phyloP scores from a whole-genome alignment of 2,797 vertebrate genomes.

The Selene dorsalis region DNA sequence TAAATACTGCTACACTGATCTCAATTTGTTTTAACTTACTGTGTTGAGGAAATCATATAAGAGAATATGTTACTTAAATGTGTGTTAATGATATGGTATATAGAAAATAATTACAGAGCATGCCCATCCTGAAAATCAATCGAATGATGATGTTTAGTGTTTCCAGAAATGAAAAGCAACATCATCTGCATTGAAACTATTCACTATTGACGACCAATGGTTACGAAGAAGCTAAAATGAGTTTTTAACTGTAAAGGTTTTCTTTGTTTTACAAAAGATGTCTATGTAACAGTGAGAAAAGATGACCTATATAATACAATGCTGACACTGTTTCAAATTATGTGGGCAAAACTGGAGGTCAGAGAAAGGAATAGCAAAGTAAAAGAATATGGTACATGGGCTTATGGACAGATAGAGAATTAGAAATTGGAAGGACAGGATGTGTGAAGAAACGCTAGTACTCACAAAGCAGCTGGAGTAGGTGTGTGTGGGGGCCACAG shows the following conservation, averaged over 20 bases:
- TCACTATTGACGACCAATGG: neutral
- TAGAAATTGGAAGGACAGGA: constrained; percentile 36
- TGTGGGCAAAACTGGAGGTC: constrained; percentile 23
- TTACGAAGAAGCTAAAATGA: neutral
- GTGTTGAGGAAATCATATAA: too few species aligned
- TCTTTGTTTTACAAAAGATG: neutral
- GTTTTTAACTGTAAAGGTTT: neutral
- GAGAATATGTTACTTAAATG: too few species aligned
- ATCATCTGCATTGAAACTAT: neutral
- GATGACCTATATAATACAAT: constrained; percentile 6
- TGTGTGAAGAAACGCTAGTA: constrained; percentile 47
- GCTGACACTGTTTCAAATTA: constrained; percentile 17
- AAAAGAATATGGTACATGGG: constrained; percentile 2
- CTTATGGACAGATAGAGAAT: constrained; percentile 34
- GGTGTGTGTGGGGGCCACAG: constrained; percentile 48
- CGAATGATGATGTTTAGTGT: too few species aligned
- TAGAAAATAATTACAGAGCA: too few species aligned
- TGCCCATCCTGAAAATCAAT: too few species aligned
- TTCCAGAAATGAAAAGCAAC: neutral
- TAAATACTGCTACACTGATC: too few species aligned
- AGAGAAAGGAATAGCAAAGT: constrained; percentile 9
- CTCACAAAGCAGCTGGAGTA: constrained; percentile 51
- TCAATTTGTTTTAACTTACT: too few species aligned
- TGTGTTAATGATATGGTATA: too few species aligned
- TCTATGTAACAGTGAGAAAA: neutral